phyloP scores from a whole-genome alignment of 1,140 invertebrate genomes.

The Psilanteris sp. region DNA sequence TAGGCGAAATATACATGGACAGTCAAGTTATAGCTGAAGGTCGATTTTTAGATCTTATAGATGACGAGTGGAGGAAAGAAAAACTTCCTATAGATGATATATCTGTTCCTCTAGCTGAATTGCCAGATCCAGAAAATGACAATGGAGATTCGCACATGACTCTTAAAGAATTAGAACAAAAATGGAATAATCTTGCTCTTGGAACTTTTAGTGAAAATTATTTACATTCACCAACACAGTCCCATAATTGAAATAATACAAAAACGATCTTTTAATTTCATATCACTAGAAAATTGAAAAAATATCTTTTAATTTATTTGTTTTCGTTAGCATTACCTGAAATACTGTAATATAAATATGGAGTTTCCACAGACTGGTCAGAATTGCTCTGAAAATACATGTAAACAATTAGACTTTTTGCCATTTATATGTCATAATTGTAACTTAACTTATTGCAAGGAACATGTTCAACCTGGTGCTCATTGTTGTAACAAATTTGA shows the following conservation, averaged over 20 bases:
- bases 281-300: too few relatives aligned
- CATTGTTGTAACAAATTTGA: slow-evolving; percentile 71
- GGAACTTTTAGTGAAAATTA: slow-evolving; percentile 81
- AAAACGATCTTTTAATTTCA: too few relatives aligned
- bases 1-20: slow-evolving; percentile 79
- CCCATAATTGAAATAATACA: too few relatives aligned
- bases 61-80: slow-evolving; percentile 93
- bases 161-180: slow-evolving; percentile 93
- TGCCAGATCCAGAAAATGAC: slow-evolving; percentile 96
- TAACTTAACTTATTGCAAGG: slow-evolving; percentile 75
- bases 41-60: slow-evolving; percentile 91
- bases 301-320: not conserved
- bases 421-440: slow-evolving; percentile 76
- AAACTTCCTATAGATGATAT: slow-evolving; percentile 94
- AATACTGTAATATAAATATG: too few relatives aligned
- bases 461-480: slow-evolving; percentile 70
- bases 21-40: slow-evolving; percentile 85
- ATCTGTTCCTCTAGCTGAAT: slow-evolving; percentile 90
- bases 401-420: slow-evolving; percentile 79
- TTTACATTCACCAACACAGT: slow-evolving; percentile 75
- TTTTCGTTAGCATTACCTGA: too few relatives aligned
- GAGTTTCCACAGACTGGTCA: slow-evolving; percentile 50
- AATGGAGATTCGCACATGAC: slow-evolving; percentile 94
- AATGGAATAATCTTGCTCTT: slow-evolving; percentile 91
- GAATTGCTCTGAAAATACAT: slow-evolving; percentile 72